phyloP scores from a whole-genome alignment of 1,140 invertebrate genomes.

The Potamilus streckersoni region DNA sequence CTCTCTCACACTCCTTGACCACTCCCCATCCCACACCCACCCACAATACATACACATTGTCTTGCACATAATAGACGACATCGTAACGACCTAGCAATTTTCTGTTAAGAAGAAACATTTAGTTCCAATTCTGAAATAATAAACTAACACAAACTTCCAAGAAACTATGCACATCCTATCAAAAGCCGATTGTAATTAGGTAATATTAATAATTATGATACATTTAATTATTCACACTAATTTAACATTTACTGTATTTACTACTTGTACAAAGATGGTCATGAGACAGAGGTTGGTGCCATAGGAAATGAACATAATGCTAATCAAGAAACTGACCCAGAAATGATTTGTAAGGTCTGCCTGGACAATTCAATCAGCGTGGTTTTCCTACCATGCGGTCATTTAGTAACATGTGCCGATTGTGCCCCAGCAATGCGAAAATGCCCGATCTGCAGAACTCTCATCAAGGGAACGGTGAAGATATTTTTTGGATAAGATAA shows the following conservation, averaged over 20 bases:
- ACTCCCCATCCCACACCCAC: too few relatives aligned
- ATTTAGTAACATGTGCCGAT: slow-evolving; percentile 83
- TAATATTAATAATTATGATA: neutral
- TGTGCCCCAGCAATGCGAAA: slow-evolving; percentile 82
- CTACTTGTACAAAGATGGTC: neutral
- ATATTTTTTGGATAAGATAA: neutral
- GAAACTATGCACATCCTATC: too few relatives aligned
- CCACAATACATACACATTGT: too few relatives aligned
- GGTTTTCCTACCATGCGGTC: slow-evolving; percentile 90
- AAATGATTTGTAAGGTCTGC: slow-evolving; percentile 85
- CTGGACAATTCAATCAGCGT: slow-evolving; percentile 88
- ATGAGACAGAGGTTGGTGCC: neutral
- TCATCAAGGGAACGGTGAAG: slow-evolving; percentile 19
- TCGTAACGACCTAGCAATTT: too few relatives aligned
- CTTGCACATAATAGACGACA: too few relatives aligned
- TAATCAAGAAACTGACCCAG: slow-evolving; percentile 1
- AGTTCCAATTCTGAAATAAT: too few relatives aligned
- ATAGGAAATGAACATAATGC: neutral
- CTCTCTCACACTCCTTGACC: too few relatives aligned
- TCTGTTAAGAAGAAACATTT: too few relatives aligned
- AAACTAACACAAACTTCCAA: too few relatives aligned
- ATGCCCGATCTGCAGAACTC: slow-evolving; percentile 82
- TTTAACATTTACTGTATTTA: too few relatives aligned
- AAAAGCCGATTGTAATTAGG: neutral
- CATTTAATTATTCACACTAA: neutral